A percentile compares a stretch with the other conserved stretches of the same genome.
Evolutionary conservation across 2,888 invertebrate species (phyloP).

Genomic region (Cheilosia vernalis): DNA sequence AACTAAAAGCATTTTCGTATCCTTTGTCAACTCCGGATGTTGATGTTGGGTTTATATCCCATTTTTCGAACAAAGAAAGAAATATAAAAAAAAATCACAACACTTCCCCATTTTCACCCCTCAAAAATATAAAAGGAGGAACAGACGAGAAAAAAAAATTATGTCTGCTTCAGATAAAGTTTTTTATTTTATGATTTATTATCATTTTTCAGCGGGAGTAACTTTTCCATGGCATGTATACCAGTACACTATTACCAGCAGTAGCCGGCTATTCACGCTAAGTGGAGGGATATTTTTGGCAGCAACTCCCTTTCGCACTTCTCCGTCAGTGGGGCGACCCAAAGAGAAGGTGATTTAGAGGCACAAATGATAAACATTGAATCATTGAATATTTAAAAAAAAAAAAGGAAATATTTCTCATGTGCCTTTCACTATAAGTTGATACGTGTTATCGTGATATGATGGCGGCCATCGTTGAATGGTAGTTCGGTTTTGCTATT

Average conservation of each 20-base stretch:
- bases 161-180: constrained; percentile 72
- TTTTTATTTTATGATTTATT: constrained; percentile 75
- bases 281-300: constrained; percentile 39
- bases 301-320: constrained; percentile 11
- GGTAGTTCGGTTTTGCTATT: constrained; percentile 18
- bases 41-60: constrained; percentile 63
- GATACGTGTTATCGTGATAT: constrained; percentile 57
- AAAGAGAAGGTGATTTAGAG: constrained; percentile 63
- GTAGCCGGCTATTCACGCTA: constrained; percentile 38
- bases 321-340: constrained; percentile 4
- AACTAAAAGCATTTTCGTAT: constrained; percentile 74
- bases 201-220: constrained; percentile 70
- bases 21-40: constrained; percentile 75
- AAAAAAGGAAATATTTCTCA: background rate
- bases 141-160: constrained; percentile 55
- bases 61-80: constrained; percentile 24
- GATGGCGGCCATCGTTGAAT: constrained; percentile 39
- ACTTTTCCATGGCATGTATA: constrained; percentile 61
- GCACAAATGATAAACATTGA: constrained; percentile 67
- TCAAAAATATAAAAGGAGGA: constrained; percentile 30
- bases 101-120: constrained; percentile 39
- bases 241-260: constrained; percentile 42
- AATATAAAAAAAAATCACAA: constrained; percentile 29
- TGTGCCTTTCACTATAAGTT: constrained; percentile 16
- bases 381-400: constrained; percentile 57